A percentile compares a stretch with the other conserved stretches of the same genome.
These are phyloP conservation scores for Drosophila pandora DNA, from an alignment of 1,140 invertebrate species.

Conservation along the genomic window DNA sequence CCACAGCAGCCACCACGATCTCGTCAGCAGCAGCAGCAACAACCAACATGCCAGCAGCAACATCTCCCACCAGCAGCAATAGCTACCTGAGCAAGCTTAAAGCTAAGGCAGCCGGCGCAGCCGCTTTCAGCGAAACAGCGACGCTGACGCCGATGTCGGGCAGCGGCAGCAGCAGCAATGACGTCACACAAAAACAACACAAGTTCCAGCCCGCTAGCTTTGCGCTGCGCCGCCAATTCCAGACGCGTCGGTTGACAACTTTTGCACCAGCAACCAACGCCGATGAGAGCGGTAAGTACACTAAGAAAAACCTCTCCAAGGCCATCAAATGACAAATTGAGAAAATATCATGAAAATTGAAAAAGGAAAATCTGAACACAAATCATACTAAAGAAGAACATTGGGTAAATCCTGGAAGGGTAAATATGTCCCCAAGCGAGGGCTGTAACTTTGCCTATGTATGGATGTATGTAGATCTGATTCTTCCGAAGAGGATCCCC, in stretches of 20 bases:
- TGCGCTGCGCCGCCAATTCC: constrained; percentile 73
- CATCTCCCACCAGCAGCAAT: constrained; percentile 46
- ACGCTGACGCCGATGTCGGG: constrained; percentile 11
- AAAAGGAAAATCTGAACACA: not conserved
- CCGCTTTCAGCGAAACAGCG: constrained; percentile 38
- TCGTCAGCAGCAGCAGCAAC: constrained; percentile 29
- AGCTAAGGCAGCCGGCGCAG: constrained; percentile 42
- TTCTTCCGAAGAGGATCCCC: no score
- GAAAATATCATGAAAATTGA: not conserved
- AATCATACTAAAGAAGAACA: no score
- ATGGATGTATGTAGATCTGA: no score
- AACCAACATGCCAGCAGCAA: constrained; percentile 22
- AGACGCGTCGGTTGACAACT: constrained; percentile 72
- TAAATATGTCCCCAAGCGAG: no score
- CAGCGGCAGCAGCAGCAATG: constrained; percentile 37
- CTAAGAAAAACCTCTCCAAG: not conserved
- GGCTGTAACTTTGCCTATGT: no score
- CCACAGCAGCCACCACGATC: constrained; percentile 20
- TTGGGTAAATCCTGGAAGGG: no score
- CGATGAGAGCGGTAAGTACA: constrained; percentile 70
- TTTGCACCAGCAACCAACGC: constrained; percentile 46
- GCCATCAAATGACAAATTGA: not conserved
- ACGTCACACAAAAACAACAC: constrained; percentile 55
- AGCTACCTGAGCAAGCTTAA: constrained; percentile 59
- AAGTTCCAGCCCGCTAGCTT: constrained; percentile 64